Conservation (phyloP, 2,797 vertebrate species). For the Argentina silus region DNA sequence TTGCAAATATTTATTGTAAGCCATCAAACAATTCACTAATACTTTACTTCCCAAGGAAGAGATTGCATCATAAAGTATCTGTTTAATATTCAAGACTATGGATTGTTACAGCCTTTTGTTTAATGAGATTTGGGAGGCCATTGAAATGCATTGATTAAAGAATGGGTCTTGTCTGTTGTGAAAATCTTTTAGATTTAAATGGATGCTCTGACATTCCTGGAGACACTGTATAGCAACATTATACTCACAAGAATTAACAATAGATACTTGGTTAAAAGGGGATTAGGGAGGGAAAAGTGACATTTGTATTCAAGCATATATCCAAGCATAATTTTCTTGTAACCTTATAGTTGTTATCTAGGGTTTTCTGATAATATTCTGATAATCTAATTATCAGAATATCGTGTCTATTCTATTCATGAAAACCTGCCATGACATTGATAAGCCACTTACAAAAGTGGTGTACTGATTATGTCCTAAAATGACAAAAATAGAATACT, state of each 20-base stretch:
- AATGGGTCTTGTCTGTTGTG: conserved; percentile 2
- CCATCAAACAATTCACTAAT: background rate
- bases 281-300: background rate
- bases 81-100: conserved; percentile 16
- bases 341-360: background rate
- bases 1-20: conserved; percentile 17
- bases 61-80: background rate
- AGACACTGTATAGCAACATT: background rate
- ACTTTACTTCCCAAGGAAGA: background rate
- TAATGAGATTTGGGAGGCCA: conserved; percentile 5
- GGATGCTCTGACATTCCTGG: conserved; percentile 16
- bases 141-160: conserved; percentile 11
- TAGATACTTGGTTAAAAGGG: background rate
- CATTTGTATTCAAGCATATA: background rate
- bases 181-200: conserved; percentile 1
- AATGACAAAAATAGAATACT: background rate
- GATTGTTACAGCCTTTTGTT: background rate
- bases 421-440: background rate
- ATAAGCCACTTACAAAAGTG: conserved; percentile 3
- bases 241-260: background rate
- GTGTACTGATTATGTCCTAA: conserved; percentile 1
- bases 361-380: too few species aligned
- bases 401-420: background rate
- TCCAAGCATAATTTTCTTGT: background rate
- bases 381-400: background rate